These are phyloP conservation scores for Eidolon helvum DNA, from an alignment of 2,113 vertebrate genomes.

Conservation along the genomic window DNA sequence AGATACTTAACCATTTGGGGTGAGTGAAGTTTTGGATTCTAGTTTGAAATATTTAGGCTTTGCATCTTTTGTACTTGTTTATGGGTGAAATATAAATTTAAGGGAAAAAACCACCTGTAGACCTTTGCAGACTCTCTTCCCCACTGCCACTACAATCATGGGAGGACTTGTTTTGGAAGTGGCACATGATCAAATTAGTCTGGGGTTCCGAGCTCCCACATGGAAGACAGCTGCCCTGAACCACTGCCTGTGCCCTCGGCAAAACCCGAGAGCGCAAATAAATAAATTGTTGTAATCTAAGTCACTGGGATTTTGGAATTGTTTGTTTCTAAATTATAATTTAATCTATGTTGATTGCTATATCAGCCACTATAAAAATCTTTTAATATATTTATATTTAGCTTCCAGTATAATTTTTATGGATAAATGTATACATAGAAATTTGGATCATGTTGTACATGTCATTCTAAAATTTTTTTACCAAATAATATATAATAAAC, in stretches of 20 bases:
- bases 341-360: slow-evolving; percentile 32
- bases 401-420: slow-evolving; percentile 3
- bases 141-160: not conserved
- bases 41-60: not conserved
- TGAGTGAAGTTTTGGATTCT: not conserved
- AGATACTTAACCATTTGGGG: not conserved
- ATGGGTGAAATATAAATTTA: not conserved
- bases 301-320: slow-evolving; percentile 58
- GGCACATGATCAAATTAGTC: not conserved
- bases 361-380: not conserved
- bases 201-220: slow-evolving; percentile 40
- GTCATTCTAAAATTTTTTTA: not conserved
- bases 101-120: not conserved
- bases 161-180: not conserved
- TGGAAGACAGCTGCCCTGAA: slow-evolving; percentile 72
- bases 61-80: not conserved
- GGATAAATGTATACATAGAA: not conserved
- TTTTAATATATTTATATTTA: slow-evolving; percentile 21
- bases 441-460: not conserved
- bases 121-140: not conserved
- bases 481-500: not conserved
- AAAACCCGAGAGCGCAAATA: slow-evolving; percentile 60
- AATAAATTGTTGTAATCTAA: slow-evolving; percentile 55
- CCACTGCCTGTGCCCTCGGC: slow-evolving; percentile 29
- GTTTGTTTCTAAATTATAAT: slow-evolving; percentile 37